Base-by-base conservation (phyloP, 2,888 invertebrate genomes). In the Napeogenes sylphis region DNA sequence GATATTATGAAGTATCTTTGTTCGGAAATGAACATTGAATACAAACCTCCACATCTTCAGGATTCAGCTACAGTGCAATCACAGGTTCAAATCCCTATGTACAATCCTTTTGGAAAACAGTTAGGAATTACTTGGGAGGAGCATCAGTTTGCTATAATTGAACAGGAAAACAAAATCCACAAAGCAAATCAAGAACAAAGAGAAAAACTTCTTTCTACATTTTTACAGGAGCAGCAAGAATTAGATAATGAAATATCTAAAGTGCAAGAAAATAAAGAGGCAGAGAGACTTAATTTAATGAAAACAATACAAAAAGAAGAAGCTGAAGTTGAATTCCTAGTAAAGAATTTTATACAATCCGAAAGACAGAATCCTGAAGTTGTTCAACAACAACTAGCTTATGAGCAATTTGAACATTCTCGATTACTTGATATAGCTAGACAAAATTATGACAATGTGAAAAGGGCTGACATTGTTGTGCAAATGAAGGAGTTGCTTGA, bases 401-500 rank as follows among this genome's bases (percentile, higher is more conserved):
- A 92, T 78, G 95, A 95, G 73, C 91, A 92, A 69, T 83, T 91
- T 63, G 94, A 95, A 81, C 94, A 94, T 79, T 92, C 94, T 71
- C 88, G 92, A 63, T 75, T 95, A 56, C 81, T 95, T 54, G 92
- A 93, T 66, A 92, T 93, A 63, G 92, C 91, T 21, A 78, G 87
- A 61, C 90, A 91, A 76, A 91, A 92, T 74, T 91, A 92, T 82
- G 91, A 92, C 74, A 89, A 87, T 74, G 82, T 95, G 45, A 92
- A 92, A 69, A 94, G 93, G 79, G 90, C 92, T 75, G 94, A 95
- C 80, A 92, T 95, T 60, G 85, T 95, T 56, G 92, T 90, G 75
- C 93, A 94, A 56, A 95, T 95, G 95, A 92, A 94, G 77, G 90
- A 91, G 73, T 83, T 95, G 47, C 83, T 95, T 55, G 92, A 93